Percentiles rank a stretch among this genome's conserved stretches.
Conservation (phyloP, 2,113 vertebrate species). For the Carlito syrichta region DNA sequence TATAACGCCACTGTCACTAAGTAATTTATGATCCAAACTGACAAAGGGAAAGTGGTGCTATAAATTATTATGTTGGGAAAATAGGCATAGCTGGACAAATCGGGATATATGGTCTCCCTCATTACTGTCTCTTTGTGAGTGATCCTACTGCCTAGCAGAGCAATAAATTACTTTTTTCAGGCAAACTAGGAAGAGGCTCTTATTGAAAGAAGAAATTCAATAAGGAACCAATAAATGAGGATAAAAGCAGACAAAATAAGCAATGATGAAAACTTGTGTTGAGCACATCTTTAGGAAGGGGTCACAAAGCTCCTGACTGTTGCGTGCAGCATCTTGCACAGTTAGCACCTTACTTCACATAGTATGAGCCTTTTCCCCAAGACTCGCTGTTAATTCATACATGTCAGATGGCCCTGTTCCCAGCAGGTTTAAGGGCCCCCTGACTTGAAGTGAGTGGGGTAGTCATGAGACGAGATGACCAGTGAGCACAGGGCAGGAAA, state of each 20-base stretch:
- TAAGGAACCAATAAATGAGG: neutral
- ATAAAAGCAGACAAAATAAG: neutral
- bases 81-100: too few species aligned
- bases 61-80: rapidly evolving
- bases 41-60: neutral
- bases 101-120: rapidly evolving
- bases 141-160: neutral
- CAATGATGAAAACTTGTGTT: rapidly evolving
- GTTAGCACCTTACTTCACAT: rapidly evolving
- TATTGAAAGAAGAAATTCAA: neutral
- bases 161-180: neutral
- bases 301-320: rapidly evolving
- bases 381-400: rapidly evolving
- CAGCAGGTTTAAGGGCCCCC: neutral
- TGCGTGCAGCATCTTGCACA: rapidly evolving
- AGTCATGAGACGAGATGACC: rapidly evolving
- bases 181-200: neutral
- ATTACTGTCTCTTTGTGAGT: rapidly evolving
- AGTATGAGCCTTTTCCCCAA: rapidly evolving
- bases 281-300: neutral
- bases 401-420: rapidly evolving
- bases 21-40: neutral
- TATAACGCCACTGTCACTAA: too few species aligned
- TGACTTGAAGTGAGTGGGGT: neutral
- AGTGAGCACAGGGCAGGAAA: rapidly evolving